Evolutionary conservation across 64 coral and sea anemone genomes (phyloP).

Genomic region (Cladopsammia gracilis): DNA sequence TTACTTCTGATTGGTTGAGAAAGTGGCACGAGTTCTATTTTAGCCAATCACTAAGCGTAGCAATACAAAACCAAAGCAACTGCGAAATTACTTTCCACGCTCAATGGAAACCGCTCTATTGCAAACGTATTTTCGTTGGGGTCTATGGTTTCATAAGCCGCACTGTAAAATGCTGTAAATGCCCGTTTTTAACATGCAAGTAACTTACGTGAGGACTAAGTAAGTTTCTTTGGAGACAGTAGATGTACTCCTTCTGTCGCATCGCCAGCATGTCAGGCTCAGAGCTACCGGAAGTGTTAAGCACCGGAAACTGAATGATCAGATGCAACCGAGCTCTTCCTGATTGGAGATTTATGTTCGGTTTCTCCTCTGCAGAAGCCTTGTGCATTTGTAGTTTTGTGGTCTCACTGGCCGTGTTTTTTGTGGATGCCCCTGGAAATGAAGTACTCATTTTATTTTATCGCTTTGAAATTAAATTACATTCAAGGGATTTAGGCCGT

Average conservation of each 20-base stretch:
- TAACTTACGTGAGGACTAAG: conserved; percentile 73
- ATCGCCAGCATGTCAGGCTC: neutral
- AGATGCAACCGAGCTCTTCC: conserved; percentile 60
- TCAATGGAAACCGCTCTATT: too few relatives aligned
- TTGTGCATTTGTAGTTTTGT: neutral
- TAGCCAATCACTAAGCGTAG: too few relatives aligned
- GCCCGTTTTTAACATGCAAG: neutral
- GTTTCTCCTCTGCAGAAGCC: too few relatives aligned
- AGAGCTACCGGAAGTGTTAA: neutral
- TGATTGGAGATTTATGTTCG: neutral
- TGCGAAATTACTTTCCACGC: too few relatives aligned
- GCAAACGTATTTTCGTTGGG: too few relatives aligned
- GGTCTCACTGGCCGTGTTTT: neutral
- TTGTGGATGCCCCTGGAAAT: neutral
- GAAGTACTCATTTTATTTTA: neutral
- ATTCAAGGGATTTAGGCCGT: too few relatives aligned
- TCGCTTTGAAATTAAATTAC: too few relatives aligned
- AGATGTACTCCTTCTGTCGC: conserved; percentile 81
- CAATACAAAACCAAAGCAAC: too few relatives aligned
- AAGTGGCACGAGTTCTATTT: too few relatives aligned
- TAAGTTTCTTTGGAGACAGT: conserved; percentile 75
- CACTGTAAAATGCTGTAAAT: neutral
- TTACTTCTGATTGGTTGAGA: too few relatives aligned
- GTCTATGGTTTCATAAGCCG: too few relatives aligned
- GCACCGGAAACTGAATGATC: conserved; percentile 85